These are phyloP conservation scores for Xenops minutus DNA, from an alignment of 2,797 vertebrate genomes.

Conservation along the genomic window DNA sequence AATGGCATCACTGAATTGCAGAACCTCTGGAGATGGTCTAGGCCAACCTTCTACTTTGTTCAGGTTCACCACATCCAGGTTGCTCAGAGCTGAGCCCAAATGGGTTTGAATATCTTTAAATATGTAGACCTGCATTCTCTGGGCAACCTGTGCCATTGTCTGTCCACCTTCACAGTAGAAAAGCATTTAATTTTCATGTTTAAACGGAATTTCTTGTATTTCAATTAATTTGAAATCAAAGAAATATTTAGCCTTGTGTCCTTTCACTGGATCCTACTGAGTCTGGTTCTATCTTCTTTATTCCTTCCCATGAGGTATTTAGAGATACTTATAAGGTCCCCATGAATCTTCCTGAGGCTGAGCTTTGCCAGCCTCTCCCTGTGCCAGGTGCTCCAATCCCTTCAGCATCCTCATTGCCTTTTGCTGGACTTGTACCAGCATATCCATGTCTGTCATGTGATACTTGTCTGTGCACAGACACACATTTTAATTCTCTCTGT, in stretches of 20 bases:
- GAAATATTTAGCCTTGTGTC: neutral
- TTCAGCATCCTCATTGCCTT: neutral
- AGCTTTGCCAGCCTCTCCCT: neutral
- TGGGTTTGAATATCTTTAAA: neutral
- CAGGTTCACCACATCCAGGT: neutral
- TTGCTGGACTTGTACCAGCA: neutral
- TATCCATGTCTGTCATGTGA: accelerated
- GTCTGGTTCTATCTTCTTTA: neutral
- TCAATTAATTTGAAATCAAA: neutral
- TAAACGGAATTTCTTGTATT: neutral
- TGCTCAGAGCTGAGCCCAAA: neutral
- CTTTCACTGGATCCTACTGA: neutral
- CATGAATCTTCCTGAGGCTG: neutral
- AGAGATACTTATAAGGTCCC: neutral
- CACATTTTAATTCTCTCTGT: neutral
- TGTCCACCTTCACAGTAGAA: neutral
- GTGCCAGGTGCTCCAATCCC: accelerated
- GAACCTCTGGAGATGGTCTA: neutral
- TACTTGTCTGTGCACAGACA: accelerated
- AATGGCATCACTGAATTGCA: neutral
- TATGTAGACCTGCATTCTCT: neutral
- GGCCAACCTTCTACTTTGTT: accelerated
- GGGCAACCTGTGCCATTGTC: neutral
- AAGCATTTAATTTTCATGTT: neutral
- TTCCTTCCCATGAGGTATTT: neutral